These are phyloP conservation scores for Tetrax tetrax DNA, from an alignment of 2,113 vertebrate genomes.

Conservation along the genomic window DNA sequence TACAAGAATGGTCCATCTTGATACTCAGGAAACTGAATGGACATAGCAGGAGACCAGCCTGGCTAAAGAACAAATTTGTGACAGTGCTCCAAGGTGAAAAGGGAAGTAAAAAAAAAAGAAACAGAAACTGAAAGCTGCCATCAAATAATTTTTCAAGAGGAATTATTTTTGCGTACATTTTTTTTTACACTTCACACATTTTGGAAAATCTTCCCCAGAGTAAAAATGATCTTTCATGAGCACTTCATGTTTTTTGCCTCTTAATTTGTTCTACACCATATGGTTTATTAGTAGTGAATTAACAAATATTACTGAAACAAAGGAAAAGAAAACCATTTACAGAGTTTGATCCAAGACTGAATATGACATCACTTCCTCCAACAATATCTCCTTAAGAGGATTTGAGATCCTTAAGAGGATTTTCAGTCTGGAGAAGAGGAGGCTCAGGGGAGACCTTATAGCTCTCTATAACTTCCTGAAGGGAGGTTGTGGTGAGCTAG, in stretches of 20 bases:
- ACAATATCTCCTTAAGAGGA: neutral
- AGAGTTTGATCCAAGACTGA: neutral
- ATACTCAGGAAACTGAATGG: neutral
- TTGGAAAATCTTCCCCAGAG: neutral
- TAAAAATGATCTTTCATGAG: neutral
- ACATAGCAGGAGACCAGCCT: neutral
- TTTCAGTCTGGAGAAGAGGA: too few relatives aligned
- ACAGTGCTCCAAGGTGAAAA: neutral
- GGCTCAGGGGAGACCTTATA: too few relatives aligned
- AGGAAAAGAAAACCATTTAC: neutral
- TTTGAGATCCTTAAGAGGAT: too few relatives aligned
- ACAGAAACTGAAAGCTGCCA: neutral
- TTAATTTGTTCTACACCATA: neutral
- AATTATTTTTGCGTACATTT: neutral
- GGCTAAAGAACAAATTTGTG: neutral
- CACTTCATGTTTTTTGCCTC: neutral
- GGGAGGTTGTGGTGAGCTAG: too few relatives aligned
- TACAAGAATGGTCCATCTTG: neutral
- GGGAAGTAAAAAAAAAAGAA: neutral
- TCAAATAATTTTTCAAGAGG: neutral
- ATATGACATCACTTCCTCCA: neutral
- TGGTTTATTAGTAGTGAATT: neutral
- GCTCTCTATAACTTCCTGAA: too few relatives aligned
- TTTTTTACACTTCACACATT: neutral
- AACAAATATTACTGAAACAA: neutral